phyloP scores from a whole-genome alignment of 2,113 vertebrate genomes.

The Polyodon spathula region DNA sequence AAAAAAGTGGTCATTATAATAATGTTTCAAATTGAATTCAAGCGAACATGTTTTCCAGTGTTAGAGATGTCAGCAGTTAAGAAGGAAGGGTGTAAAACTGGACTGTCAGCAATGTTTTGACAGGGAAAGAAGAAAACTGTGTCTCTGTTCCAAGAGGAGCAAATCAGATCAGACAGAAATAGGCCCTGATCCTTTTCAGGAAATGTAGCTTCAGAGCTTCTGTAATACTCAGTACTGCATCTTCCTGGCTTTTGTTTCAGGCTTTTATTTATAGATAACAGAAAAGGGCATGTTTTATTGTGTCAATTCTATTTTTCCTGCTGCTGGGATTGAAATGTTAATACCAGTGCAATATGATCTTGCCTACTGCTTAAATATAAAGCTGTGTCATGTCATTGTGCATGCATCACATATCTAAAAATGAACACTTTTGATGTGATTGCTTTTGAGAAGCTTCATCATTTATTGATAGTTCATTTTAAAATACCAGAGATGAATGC shows the following conservation, averaged over 20 bases:
- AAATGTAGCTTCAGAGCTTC: background rate
- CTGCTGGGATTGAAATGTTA: conserved; percentile 46
- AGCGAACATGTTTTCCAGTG: too few relatives aligned
- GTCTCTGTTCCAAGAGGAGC: background rate
- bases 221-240: background rate
- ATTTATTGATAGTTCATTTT: conserved; percentile 74
- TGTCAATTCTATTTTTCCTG: conserved; percentile 41
- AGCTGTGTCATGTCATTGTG: conserved; percentile 44
- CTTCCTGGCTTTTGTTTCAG: background rate
- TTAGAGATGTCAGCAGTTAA: background rate
- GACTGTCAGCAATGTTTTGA: background rate
- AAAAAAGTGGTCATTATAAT: too few relatives aligned
- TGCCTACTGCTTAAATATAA: conserved; percentile 35
- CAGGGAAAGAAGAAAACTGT: background rate
- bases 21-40: too few relatives aligned
- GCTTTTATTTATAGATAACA: conserved; percentile 15
- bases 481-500: conserved; percentile 50
- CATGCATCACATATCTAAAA: conserved; percentile 48
- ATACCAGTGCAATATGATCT: conserved; percentile 45
- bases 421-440: conserved; percentile 67
- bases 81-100: background rate
- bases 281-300: conserved; percentile 16
- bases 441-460: conserved; percentile 62
- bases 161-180: background rate
- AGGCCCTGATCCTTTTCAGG: background rate